These are phyloP conservation scores for Enteromius radiatus DNA, from an alignment of 2,797 vertebrate species.

Conservation along the genomic window DNA sequence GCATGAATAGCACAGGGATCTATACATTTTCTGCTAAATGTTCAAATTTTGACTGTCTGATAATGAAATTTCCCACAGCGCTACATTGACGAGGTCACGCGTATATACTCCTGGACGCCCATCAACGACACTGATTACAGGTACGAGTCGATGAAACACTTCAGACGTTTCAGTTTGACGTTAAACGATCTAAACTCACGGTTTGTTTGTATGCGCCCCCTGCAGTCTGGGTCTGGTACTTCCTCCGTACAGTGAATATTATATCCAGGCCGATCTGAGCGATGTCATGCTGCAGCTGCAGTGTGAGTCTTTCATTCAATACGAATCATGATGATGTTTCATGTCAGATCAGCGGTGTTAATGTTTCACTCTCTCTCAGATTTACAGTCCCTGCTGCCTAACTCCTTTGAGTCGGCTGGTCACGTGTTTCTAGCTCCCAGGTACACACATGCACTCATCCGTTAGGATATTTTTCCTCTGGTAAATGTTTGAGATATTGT, in stretches of 20 bases:
- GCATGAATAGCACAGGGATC: background rate
- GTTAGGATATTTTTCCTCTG: constrained; percentile 46
- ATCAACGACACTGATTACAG: constrained; percentile 98
- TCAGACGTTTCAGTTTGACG: background rate
- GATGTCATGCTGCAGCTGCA: constrained; percentile 98
- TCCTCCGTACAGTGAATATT: constrained; percentile 92
- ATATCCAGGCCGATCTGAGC: constrained; percentile 96
- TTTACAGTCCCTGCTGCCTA: constrained; percentile 97
- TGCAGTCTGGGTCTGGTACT: constrained; percentile 92
- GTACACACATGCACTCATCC: constrained; percentile 68
- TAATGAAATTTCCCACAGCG: constrained; percentile 73
- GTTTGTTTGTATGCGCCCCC: constrained; percentile 54
- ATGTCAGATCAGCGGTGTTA: background rate
- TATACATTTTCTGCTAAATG: background rate
- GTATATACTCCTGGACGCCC: constrained; percentile 94
- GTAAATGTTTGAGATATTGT: constrained; percentile 65
- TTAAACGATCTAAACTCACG: background rate
- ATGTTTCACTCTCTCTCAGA: constrained; percentile 78
- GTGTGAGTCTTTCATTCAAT: constrained; percentile 86
- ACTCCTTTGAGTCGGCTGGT: constrained; percentile 94
- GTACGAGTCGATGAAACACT: constrained; percentile 71
- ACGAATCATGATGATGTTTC: background rate
- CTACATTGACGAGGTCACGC: constrained; percentile 91
- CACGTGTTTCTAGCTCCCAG: constrained; percentile 98
- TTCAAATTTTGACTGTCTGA: background rate